Conservation (phyloP, 2,888 invertebrate species). For the Sicus ferrugineus region DNA sequence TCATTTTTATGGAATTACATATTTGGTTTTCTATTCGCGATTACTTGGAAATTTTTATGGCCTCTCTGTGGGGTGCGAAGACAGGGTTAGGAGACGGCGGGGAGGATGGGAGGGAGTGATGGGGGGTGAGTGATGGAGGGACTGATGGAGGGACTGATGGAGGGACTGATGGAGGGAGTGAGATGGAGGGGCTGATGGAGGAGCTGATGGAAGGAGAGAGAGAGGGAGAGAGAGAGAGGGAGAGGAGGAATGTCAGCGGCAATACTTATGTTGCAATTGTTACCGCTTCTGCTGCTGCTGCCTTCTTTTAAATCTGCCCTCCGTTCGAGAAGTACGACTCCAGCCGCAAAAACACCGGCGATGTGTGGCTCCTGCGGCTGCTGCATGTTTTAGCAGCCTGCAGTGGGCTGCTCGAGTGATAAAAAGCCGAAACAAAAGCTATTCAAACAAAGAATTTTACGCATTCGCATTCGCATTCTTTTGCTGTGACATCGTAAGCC, state of each 20-base stretch:
- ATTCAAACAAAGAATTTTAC: conserved; percentile 7
- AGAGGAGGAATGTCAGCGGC: too few species aligned
- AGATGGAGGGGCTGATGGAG: too few species aligned
- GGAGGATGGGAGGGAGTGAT: background rate
- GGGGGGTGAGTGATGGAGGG: background rate
- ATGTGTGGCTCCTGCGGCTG: background rate
- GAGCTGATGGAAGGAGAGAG: background rate
- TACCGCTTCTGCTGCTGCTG: background rate
- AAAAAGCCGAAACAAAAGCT: conserved; percentile 6
- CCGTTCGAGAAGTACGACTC: background rate
- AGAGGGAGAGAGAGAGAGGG: background rate
- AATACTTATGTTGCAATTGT: background rate
- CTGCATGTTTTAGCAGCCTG: background rate
- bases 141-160: background rate
- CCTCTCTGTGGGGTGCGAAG: too few species aligned
- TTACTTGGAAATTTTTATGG: too few species aligned
- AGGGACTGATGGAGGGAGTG: too few species aligned
- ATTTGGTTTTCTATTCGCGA: too few species aligned
- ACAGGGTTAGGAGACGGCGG: too few species aligned
- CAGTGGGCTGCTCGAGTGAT: background rate
- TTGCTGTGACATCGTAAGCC: background rate
- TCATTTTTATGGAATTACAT: too few species aligned
- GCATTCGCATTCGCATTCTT: conserved; percentile 3
- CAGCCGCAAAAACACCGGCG: too few species aligned
- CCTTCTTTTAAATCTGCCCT: background rate